Percentiles rank a stretch among this genome's conserved stretches.
Evolutionary conservation across 2,888 invertebrate species (phyloP).

Genomic region (Pollenia angustigena): DNA sequence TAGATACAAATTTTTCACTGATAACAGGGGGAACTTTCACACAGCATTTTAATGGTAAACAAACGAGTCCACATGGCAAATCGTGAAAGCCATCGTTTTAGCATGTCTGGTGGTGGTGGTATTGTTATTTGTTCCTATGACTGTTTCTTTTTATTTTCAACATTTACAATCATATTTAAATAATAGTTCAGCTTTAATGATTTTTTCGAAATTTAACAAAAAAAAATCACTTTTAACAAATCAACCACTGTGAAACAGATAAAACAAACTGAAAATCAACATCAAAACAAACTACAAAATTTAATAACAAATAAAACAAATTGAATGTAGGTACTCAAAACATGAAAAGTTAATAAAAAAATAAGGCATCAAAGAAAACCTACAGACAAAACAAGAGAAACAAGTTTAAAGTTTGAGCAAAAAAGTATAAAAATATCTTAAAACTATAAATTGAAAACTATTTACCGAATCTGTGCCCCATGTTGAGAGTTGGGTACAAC

Average conservation of each 20-base stretch:
- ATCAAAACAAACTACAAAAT: slow-evolving; percentile 56
- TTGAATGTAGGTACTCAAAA: slow-evolving; percentile 56
- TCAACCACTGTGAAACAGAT: slow-evolving; percentile 54
- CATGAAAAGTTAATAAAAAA: slow-evolving; percentile 58
- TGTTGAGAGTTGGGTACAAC: slow-evolving; percentile 5
- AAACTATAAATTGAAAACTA: slow-evolving; percentile 12
- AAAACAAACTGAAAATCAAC: slow-evolving; percentile 31
- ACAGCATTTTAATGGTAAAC: slow-evolving; percentile 1
- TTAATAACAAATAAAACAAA: slow-evolving; percentile 54
- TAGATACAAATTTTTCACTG: slow-evolving; percentile 10
- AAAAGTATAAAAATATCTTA: slow-evolving; percentile 24
- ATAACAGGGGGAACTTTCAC: slow-evolving; percentile 29
- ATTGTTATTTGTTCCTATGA: not conserved
- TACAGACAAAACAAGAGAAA: slow-evolving; percentile 73
- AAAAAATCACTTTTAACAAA: slow-evolving; percentile 38
- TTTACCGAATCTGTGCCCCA: slow-evolving; percentile 35
- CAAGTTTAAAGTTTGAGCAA: slow-evolving; percentile 71
- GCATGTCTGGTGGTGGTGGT: not conserved
- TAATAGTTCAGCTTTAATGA: slow-evolving; percentile 66
- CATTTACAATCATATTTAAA: slow-evolving; percentile 50
- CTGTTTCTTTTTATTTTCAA: not conserved
- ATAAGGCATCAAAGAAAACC: slow-evolving; percentile 37
- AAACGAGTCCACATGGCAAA: slow-evolving; percentile 42
- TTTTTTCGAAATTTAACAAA: slow-evolving; percentile 44
- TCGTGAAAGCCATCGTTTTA: not conserved